Evolutionary conservation across 1,140 invertebrate species (phyloP).

Genomic region (Cherax destructor): DNA sequence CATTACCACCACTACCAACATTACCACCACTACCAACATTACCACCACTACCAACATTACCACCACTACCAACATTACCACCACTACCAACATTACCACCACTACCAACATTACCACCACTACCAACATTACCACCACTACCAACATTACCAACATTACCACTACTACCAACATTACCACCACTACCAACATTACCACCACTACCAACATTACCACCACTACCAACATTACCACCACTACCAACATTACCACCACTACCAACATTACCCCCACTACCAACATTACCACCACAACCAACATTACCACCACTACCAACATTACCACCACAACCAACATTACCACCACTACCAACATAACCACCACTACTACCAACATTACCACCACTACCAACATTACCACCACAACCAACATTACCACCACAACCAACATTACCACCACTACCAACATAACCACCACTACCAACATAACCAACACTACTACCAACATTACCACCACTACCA

Average conservation of each 20-base stretch:
- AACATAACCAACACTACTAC: no score
- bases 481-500: no score
- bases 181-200: not conserved
- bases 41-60: not conserved
- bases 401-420: no score
- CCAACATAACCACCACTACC: no score
- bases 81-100: not conserved
- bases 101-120: not conserved
- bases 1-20: not conserved
- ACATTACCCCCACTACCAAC: not conserved
- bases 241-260: not conserved
- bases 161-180: not conserved
- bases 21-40: not conserved
- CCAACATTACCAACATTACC: not conserved
- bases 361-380: no score
- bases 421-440: no score
- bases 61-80: not conserved
- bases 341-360: no score
- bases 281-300: not conserved
- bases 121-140: not conserved
- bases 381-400: no score
- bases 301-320: not conserved
- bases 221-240: not conserved
- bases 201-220: not conserved
- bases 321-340: no score